A percentile compares a stretch with the other conserved stretches of the same genome.
These are phyloP conservation scores for Cryptotermes secundus DNA, from an alignment of 1,140 invertebrate genomes.

Conservation along the genomic window DNA sequence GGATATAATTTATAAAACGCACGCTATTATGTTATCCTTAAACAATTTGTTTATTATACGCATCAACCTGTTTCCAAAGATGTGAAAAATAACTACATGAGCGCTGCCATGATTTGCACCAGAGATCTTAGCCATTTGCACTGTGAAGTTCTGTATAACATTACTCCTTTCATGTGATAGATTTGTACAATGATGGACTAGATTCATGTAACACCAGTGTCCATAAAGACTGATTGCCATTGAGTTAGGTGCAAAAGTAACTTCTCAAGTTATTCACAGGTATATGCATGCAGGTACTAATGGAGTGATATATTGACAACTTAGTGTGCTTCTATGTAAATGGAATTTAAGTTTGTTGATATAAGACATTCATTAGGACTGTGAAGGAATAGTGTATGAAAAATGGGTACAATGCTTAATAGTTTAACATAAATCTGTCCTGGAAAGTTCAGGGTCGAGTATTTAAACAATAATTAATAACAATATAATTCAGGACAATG, in stretches of 20 bases:
- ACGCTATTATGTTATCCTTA: background rate
- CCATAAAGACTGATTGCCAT: background rate
- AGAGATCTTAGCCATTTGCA: slow-evolving; percentile 27
- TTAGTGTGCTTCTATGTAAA: no score
- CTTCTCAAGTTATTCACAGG: background rate
- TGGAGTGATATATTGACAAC: slow-evolving; percentile 6
- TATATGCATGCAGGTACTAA: background rate
- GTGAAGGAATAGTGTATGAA: background rate
- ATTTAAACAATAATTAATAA: slow-evolving; percentile 24
- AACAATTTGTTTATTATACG: background rate
- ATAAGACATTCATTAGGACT: background rate
- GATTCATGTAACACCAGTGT: slow-evolving; percentile 9
- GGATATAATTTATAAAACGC: slow-evolving; percentile 18
- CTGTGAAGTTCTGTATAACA: background rate
- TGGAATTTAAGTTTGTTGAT: background rate
- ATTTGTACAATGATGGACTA: slow-evolving; percentile 9
- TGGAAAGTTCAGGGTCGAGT: slow-evolving; percentile 25
- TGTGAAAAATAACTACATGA: background rate
- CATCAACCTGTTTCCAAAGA: background rate
- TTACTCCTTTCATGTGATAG: slow-evolving; percentile 29
- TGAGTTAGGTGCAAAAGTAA: background rate
- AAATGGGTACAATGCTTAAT: slow-evolving; percentile 11
- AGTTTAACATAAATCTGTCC: slow-evolving; percentile 22
- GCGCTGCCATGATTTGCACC: slow-evolving; percentile 19
- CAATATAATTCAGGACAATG: slow-evolving; percentile 11